Percentiles rank a stretch among this genome's conserved stretches.
Conservation (phyloP, 2,888 invertebrate species). For the Boloria euphrosyne region DNA sequence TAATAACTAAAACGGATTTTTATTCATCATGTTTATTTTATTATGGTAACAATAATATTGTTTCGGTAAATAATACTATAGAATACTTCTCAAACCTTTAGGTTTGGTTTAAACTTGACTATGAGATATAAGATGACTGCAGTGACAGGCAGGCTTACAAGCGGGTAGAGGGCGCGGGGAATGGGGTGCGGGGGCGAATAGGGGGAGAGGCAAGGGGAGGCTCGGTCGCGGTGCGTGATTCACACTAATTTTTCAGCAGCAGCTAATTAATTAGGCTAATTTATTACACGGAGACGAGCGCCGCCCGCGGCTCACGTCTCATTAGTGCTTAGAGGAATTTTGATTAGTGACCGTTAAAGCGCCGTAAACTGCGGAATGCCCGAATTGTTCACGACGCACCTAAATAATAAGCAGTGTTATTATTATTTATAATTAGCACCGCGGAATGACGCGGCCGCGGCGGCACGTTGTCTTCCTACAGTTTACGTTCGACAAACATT, state of each 20-base stretch:
- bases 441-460: constrained; percentile 27
- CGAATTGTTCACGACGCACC: constrained; percentile 28
- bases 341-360: constrained; percentile 38
- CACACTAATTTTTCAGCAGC: constrained; percentile 35
- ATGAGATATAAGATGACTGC: too few species aligned
- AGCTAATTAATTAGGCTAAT: constrained; percentile 41
- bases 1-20: too few species aligned
- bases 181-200: not conserved
- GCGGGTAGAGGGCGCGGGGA: not conserved
- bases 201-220: constrained; percentile 9
- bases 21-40: too few species aligned
- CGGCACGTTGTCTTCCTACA: not conserved
- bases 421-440: constrained; percentile 31
- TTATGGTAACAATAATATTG: too few species aligned
- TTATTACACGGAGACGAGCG: constrained; percentile 34
- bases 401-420: constrained; percentile 24
- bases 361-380: constrained; percentile 32
- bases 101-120: too few species aligned
- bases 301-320: constrained; percentile 35
- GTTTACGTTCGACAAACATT: constrained; percentile 5
- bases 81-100: too few species aligned
- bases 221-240: constrained; percentile 35
- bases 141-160: too few species aligned
- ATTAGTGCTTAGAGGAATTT: constrained; percentile 40
- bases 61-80: too few species aligned